A percentile compares a stretch with the other conserved stretches of the same genome.
phyloP scores from a whole-genome alignment of 2,113 vertebrate species.

The Brevimyrus niger region DNA sequence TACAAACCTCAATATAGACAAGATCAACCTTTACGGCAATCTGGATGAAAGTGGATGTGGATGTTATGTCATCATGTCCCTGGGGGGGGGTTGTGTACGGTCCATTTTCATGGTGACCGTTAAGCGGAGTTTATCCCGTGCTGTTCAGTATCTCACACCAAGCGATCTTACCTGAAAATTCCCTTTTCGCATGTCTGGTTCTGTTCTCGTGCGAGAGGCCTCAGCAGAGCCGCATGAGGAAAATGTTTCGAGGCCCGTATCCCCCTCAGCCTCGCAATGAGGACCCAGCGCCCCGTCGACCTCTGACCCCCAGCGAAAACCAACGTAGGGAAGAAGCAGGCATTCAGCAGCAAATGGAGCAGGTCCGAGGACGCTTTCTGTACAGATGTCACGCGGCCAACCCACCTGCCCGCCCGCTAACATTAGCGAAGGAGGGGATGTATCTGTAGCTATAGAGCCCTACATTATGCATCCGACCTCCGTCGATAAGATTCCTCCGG shows the following conservation, averaged over 20 bases:
- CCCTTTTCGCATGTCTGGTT: not conserved
- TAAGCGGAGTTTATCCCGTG: not conserved
- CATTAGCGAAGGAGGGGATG: not conserved
- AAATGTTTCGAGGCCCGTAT: not conserved
- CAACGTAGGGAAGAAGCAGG: not conserved
- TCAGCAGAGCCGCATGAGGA: not conserved
- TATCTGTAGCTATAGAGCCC: not conserved
- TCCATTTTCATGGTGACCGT: not conserved
- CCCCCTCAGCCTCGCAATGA: not conserved
- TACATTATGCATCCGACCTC: not conserved
- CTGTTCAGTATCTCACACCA: not conserved
- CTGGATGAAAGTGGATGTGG: not conserved
- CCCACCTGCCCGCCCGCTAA: not conserved
- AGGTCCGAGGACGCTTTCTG: not conserved
- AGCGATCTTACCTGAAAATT: not conserved
- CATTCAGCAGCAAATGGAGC: not conserved
- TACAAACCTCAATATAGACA: not conserved
- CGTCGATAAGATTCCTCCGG: not conserved
- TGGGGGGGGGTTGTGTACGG: not conserved
- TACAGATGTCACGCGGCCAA: not conserved
- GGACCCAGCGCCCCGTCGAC: not conserved
- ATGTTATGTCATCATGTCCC: not conserved
- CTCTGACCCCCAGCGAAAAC: not conserved
- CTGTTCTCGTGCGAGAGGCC: not conserved
- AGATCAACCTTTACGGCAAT: not conserved